A percentile compares a stretch with the other conserved stretches of the same genome.
Evolutionary conservation across 2,797 vertebrate genomes (phyloP).

Genomic region (Eidolon dupreanum): DNA sequence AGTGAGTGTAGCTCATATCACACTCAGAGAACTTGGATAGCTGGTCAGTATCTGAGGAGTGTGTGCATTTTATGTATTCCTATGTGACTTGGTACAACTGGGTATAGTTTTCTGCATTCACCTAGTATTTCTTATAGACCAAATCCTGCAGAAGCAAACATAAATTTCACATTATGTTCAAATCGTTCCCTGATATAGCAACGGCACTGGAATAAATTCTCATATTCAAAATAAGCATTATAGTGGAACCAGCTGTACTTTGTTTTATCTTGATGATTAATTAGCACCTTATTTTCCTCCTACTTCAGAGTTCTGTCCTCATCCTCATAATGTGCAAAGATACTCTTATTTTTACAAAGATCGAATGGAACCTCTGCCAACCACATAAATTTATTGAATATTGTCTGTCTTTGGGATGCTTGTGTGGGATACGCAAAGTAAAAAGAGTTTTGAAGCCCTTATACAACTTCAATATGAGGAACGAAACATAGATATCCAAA

Average conservation of each 20-base stretch:
- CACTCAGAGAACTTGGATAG: neutral
- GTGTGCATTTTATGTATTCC: neutral
- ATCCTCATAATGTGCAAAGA: constrained; percentile 31
- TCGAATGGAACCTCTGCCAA: constrained; percentile 5
- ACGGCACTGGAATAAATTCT: constrained; percentile 14
- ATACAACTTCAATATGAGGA: neutral
- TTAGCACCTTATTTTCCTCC: neutral
- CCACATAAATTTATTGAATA: constrained; percentile 11
- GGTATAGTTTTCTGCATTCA: neutral
- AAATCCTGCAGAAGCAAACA: constrained; percentile 19
- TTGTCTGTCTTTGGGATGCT: constrained; percentile 11
- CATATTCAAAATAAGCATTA: constrained; percentile 35
- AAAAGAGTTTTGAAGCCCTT: constrained; percentile 26
- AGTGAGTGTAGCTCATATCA: neutral
- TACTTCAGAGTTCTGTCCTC: constrained; percentile 11
- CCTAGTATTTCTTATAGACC: constrained; percentile 14
- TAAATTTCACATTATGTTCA: constrained; percentile 30
- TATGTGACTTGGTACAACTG: neutral
- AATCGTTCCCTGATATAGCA: neutral
- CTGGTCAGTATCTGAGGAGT: neutral
- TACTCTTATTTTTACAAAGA: constrained; percentile 51
- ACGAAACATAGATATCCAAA: neutral
- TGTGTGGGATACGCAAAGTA: neutral
- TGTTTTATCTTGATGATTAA: constrained; percentile 42
- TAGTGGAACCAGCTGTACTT: constrained; percentile 10